Percentiles rank a stretch among this genome's conserved stretches.
phyloP scores from a whole-genome alignment of 2,888 invertebrate genomes.

The Drosophila kokeensis region DNA sequence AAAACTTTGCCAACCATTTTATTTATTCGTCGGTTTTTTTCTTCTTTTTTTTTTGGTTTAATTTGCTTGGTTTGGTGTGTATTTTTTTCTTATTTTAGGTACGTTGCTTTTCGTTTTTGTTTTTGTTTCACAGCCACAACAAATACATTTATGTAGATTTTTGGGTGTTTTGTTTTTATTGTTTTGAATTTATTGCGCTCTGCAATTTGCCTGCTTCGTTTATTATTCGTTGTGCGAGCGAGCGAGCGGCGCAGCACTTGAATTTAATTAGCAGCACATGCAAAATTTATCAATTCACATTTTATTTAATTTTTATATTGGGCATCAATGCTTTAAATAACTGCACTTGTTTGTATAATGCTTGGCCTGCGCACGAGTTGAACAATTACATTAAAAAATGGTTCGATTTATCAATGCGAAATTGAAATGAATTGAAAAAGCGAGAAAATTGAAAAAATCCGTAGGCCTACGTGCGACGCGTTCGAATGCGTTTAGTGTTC shows the following conservation, averaged over 20 bases:
- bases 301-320: slow-evolving; percentile 34
- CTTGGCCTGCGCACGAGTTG: slow-evolving; percentile 45
- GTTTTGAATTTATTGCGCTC: slow-evolving; percentile 75
- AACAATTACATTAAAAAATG: slow-evolving; percentile 59
- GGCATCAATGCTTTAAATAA: slow-evolving; percentile 52
- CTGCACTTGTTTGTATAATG: slow-evolving; percentile 33
- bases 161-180: slow-evolving; percentile 45
- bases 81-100: slow-evolving; percentile 36
- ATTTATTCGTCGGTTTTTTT: slow-evolving; percentile 19
- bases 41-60: slow-evolving; percentile 47
- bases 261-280: slow-evolving; percentile 78
- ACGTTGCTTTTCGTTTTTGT: slow-evolving; percentile 28
- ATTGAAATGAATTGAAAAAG: slow-evolving; percentile 30
- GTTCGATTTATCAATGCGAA: slow-evolving; percentile 18
- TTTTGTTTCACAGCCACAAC: slow-evolving; percentile 64
- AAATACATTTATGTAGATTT: slow-evolving; percentile 78
- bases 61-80: slow-evolving; percentile 67
- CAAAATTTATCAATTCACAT: slow-evolving; percentile 74
- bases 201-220: slow-evolving; percentile 71
- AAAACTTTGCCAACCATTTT: slow-evolving; percentile 85
- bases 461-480: slow-evolving; percentile 74
- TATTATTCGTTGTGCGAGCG: slow-evolving; percentile 63
- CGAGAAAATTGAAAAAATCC: slow-evolving; percentile 29
- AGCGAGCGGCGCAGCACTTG: slow-evolving; percentile 72
- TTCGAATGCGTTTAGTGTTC: slow-evolving; percentile 77